Percentiles rank a stretch among this genome's conserved stretches.
Evolutionary conservation across 2,797 vertebrate genomes (phyloP).

Genomic region (Neopelma chrysocephalum): DNA sequence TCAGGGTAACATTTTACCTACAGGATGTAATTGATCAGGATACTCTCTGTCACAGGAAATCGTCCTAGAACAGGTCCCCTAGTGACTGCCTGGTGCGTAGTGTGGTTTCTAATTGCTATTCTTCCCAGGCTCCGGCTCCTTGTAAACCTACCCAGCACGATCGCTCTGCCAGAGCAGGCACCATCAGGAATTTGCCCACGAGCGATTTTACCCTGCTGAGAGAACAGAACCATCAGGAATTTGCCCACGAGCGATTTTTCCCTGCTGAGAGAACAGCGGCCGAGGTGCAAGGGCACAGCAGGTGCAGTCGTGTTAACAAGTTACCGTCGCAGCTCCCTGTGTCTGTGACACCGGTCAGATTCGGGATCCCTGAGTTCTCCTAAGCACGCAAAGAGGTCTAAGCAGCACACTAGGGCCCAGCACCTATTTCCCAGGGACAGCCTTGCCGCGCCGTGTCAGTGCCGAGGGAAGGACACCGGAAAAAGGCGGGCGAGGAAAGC

Average conservation of each 20-base stretch:
- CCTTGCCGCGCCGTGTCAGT: accelerated
- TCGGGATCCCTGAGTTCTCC: too few relatives aligned
- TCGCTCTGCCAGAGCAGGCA: accelerated
- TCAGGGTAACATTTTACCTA: background rate
- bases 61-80: background rate
- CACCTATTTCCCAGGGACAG: accelerated
- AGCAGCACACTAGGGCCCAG: background rate
- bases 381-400: accelerated
- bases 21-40: background rate
- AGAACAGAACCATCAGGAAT: accelerated
- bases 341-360: accelerated
- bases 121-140: background rate
- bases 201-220: accelerated
- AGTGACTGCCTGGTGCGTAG: accelerated
- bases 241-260: accelerated
- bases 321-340: background rate
- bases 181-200: accelerated
- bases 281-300: background rate
- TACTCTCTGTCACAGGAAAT: background rate
- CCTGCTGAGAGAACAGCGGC: accelerated
- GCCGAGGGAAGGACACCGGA: background rate
- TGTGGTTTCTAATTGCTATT: accelerated
- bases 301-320: accelerated
- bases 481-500: accelerated
- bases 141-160: accelerated